Evolutionary conservation across 2,113 vertebrate genomes (phyloP).

Genomic region (Varanus salvator): DNA sequence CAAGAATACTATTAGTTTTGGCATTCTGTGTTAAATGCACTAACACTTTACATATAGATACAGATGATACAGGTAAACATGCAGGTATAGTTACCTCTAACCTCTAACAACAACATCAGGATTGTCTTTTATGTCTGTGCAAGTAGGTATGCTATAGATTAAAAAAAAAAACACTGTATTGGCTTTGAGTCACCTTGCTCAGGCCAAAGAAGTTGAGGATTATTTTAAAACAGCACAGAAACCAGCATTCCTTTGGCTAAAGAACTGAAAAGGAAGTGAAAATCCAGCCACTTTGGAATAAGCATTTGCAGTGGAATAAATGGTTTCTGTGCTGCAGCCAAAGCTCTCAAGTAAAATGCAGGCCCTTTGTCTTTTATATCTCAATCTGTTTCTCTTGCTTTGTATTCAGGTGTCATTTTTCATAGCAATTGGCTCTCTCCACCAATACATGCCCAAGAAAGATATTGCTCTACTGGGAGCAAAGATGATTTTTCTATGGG

Average conservation of each 20-base stretch:
- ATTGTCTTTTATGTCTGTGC: not conserved
- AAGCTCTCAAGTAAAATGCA: conserved; percentile 23
- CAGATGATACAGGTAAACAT: no score
- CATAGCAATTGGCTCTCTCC: conserved; percentile 27
- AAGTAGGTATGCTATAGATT: not conserved
- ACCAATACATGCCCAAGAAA: conserved; percentile 41
- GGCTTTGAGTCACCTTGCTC: not conserved
- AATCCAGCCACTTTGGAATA: conserved; percentile 1
- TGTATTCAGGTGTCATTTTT: conserved; percentile 58
- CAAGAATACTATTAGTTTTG: not conserved
- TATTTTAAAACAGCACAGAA: not conserved
- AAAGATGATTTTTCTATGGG: conserved; percentile 15
- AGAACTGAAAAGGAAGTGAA: conserved; percentile 7
- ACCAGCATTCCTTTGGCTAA: not conserved
- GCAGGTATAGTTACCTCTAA: not conserved
- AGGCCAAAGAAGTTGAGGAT: not conserved
- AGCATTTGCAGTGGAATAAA: conserved; percentile 12
- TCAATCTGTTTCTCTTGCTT: conserved; percentile 30
- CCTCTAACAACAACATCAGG: not conserved
- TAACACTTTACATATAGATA: not conserved
- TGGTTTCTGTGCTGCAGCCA: not conserved
- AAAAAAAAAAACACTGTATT: conserved; percentile 5
- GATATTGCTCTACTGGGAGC: conserved; percentile 12
- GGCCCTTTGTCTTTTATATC: conserved; percentile 22
- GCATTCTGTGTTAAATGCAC: not conserved